phyloP scores from a whole-genome alignment of 1,140 invertebrate genomes.

The Liolophura sinensis region DNA sequence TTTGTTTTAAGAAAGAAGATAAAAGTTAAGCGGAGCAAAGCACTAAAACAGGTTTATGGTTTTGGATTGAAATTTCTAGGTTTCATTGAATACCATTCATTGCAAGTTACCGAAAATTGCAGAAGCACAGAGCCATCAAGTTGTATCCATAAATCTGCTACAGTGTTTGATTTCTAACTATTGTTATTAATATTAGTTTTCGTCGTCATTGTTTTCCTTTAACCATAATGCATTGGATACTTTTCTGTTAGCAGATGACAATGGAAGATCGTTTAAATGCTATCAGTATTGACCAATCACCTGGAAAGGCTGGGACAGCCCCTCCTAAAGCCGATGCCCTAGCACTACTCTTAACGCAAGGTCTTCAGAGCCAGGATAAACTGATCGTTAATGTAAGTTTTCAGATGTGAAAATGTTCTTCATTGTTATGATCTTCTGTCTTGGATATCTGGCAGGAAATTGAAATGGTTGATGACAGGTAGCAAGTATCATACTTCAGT shows the following conservation, averaged over 20 bases:
- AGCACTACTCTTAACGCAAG: conserved; percentile 47
- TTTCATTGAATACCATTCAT: too few relatives aligned
- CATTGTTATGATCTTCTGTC: neutral
- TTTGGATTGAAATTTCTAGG: too few relatives aligned
- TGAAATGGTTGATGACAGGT: neutral
- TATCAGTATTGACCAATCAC: conserved; percentile 40
- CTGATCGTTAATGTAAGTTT: conserved; percentile 49
- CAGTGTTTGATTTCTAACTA: too few relatives aligned
- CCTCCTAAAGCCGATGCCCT: conserved; percentile 50
- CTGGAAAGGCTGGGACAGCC: conserved; percentile 14
- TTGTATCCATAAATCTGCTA: too few relatives aligned
- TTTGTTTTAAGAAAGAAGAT: neutral
- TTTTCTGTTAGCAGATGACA: conserved; percentile 38
- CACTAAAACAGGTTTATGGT: too few relatives aligned
- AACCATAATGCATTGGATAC: neutral
- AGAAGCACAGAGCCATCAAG: too few relatives aligned
- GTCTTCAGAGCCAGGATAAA: conserved; percentile 51
- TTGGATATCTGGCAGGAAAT: neutral
- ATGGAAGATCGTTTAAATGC: conserved; percentile 52
- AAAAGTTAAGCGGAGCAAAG: too few relatives aligned
- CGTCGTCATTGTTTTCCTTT: neutral
- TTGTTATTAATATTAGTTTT: too few relatives aligned
- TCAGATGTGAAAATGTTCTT: neutral
- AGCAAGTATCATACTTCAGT: neutral
- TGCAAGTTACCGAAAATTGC: too few relatives aligned